These are phyloP conservation scores for Parasteatoda tepidariorum DNA, from an alignment of 1,140 invertebrate species.

Conservation along the genomic window DNA sequence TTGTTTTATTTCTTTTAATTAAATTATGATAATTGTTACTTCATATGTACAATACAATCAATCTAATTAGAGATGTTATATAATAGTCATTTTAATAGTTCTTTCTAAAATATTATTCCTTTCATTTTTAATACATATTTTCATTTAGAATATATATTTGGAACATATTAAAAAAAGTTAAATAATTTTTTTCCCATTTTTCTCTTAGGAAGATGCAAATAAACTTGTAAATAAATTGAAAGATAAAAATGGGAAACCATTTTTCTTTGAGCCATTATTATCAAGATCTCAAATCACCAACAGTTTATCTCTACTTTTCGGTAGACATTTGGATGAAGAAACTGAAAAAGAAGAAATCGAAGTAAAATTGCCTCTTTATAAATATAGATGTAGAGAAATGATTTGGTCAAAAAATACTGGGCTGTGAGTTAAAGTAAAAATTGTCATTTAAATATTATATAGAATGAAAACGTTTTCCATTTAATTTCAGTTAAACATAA, in stretches of 20 bases:
- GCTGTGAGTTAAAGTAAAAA: neutral
- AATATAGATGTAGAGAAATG: neutral
- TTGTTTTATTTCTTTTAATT: too few relatives aligned
- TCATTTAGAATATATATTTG: too few relatives aligned
- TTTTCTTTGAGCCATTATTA: neutral
- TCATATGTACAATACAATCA: too few relatives aligned
- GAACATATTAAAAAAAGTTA: too few relatives aligned
- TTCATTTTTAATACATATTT: too few relatives aligned
- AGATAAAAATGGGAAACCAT: neutral
- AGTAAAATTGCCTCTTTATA: neutral
- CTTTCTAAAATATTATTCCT: too few relatives aligned
- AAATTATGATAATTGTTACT: too few relatives aligned
- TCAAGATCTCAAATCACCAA: neutral
- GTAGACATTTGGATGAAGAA: conserved; percentile 26
- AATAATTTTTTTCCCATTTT: too few relatives aligned
- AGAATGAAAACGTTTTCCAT: neutral
- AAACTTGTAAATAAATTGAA: conserved; percentile 16
- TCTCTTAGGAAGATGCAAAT: neutral
- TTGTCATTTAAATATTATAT: neutral
- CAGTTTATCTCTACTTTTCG: conserved; percentile 10
- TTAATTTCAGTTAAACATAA: neutral
- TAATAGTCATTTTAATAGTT: too few relatives aligned
- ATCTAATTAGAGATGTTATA: too few relatives aligned
- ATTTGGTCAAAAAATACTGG: neutral
- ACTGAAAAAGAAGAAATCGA: conserved; percentile 5